phyloP scores from a whole-genome alignment of 2,888 invertebrate genomes.

The Xestoiulus laeticollis region DNA sequence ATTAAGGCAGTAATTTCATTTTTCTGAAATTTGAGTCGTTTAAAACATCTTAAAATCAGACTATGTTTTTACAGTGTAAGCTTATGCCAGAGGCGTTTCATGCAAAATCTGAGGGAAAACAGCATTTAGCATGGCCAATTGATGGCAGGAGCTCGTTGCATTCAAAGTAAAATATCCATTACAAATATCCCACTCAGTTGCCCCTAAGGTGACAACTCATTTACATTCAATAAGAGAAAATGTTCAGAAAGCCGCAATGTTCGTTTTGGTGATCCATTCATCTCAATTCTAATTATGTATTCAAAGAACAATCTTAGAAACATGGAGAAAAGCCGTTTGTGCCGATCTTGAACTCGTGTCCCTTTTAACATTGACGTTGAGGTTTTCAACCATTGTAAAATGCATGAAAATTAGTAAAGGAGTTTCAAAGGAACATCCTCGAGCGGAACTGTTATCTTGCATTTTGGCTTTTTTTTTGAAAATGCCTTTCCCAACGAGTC shows the following conservation, averaged over 20 bases:
- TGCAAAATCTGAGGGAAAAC: not conserved
- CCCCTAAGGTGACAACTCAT: not conserved
- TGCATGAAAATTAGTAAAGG: not conserved
- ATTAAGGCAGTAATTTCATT: too few species aligned
- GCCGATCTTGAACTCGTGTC: not conserved
- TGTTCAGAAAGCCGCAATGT: conserved; percentile 12
- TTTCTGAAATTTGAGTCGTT: too few species aligned
- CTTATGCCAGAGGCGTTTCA: not conserved
- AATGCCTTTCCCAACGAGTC: not conserved
- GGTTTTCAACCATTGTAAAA: not conserved
- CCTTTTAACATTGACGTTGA: not conserved
- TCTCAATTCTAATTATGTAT: not conserved
- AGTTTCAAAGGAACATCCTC: not conserved
- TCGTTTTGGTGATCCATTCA: not conserved
- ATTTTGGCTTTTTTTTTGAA: not conserved
- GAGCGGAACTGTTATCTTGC: not conserved
- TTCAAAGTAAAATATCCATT: conserved; percentile 37
- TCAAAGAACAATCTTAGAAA: not conserved
- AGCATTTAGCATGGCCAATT: not conserved
- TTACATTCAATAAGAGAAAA: conserved; percentile 8
- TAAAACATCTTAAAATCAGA: too few species aligned
- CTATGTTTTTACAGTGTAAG: too few species aligned
- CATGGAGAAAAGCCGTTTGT: not conserved
- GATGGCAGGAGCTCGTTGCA: not conserved
- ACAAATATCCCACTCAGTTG: not conserved